Conservation (phyloP, 2,888 invertebrate species). For the Drosophila limbata region DNA sequence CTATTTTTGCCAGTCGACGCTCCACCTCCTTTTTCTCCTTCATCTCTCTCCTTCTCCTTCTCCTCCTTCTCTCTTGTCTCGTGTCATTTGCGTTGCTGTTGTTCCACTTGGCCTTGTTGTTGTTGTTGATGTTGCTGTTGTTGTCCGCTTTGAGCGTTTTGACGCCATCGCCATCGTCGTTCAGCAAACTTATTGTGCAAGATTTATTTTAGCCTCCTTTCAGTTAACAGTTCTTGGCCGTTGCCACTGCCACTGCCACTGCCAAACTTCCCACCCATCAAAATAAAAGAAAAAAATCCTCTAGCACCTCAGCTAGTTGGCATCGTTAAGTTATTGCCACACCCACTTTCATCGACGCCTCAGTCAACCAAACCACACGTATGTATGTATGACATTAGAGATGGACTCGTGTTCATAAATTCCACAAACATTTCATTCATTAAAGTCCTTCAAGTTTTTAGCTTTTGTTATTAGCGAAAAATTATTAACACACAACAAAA, state of each 20-base stretch:
- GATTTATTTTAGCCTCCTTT: conserved; percentile 63
- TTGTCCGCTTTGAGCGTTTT: conserved; percentile 55
- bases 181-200: conserved; percentile 71
- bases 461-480: too few relatives aligned
- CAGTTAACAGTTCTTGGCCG: conserved; percentile 9
- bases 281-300: background rate
- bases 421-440: background rate
- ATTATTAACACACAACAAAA: too few relatives aligned
- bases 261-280: background rate
- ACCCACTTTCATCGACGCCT: conserved; percentile 33
- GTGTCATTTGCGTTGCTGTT: conserved; percentile 64
- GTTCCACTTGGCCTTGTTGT: conserved; percentile 39
- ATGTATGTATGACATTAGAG: conserved; percentile 15
- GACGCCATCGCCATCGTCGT: conserved; percentile 51
- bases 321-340: conserved; percentile 75
- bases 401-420: conserved; percentile 27
- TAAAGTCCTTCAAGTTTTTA: background rate
- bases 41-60: background rate
- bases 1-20: conserved; percentile 78
- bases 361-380: conserved; percentile 21
- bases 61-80: conserved; percentile 36
- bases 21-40: conserved; percentile 18
- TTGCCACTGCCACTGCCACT: conserved; percentile 10
- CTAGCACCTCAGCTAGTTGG: conserved; percentile 37
- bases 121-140: conserved; percentile 32